Evolutionary conservation across 2,888 invertebrate species (phyloP).

Genomic region (Acanthosepion lycidas): DNA sequence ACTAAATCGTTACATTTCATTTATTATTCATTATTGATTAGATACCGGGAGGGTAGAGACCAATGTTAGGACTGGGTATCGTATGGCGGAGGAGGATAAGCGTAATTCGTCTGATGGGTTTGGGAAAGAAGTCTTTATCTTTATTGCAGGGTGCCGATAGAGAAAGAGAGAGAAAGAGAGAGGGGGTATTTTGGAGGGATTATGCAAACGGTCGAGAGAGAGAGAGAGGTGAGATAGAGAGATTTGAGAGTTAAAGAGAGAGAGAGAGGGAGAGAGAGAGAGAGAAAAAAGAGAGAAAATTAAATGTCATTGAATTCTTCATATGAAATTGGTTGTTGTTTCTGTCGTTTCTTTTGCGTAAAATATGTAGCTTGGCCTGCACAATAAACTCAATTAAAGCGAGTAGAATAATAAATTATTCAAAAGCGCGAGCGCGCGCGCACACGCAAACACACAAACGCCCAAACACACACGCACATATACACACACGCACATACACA

Average conservation of each 20-base stretch:
- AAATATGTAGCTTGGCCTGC: not conserved
- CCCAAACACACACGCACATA: too few species aligned
- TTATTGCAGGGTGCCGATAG: not conserved
- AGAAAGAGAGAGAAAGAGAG: not conserved
- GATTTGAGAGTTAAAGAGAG: too few species aligned
- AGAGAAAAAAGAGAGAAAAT: not conserved
- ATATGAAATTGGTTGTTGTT: not conserved
- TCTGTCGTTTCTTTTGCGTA: not conserved
- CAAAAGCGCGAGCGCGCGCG: not conserved
- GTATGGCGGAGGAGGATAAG: not conserved
- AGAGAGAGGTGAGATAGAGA: too few species aligned
- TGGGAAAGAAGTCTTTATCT: not conserved
- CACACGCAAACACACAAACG: not conserved
- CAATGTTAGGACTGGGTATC: not conserved
- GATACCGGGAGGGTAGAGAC: not conserved
- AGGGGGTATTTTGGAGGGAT: too few species aligned
- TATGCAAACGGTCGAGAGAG: not conserved
- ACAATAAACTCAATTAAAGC: not conserved
- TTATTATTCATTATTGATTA: conserved; percentile 33
- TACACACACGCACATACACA: too few species aligned
- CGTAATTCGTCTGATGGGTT: not conserved
- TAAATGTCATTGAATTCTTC: not conserved
- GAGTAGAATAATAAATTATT: not conserved
- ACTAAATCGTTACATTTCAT: not conserved
- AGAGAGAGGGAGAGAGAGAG: not conserved